A percentile compares a stretch with the other conserved stretches of the same genome.
These are phyloP conservation scores for Hylaea fasciaria DNA, from an alignment of 2,888 invertebrate species.

Conservation along the genomic window DNA sequence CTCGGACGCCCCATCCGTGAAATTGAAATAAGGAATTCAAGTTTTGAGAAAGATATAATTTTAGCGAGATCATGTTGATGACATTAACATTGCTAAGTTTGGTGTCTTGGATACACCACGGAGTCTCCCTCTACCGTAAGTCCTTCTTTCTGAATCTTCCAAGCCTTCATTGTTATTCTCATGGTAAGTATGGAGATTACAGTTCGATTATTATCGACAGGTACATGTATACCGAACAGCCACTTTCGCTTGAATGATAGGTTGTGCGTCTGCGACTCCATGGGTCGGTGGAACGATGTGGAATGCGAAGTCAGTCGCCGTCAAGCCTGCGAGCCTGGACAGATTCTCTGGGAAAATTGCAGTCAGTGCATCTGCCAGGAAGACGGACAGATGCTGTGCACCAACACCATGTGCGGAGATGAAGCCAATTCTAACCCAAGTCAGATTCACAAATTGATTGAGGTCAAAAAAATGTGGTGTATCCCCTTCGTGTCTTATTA, in stretches of 20 bases:
- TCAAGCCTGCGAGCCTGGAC: constrained; percentile 63
- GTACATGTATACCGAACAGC: constrained; percentile 69
- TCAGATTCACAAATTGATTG: constrained; percentile 16
- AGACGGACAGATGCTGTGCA: constrained; percentile 64
- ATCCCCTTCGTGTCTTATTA: constrained; percentile 70
- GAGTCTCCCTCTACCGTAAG: constrained; percentile 58
- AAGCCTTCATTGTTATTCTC: neutral
- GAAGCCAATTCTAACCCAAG: constrained; percentile 31
- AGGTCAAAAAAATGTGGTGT: constrained; percentile 52
- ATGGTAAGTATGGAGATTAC: constrained; percentile 18
- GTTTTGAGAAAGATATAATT: constrained; percentile 37
- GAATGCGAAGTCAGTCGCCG: constrained; percentile 59
- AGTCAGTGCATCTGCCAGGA: constrained; percentile 71
- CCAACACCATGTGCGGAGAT: constrained; percentile 56
- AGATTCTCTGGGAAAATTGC: constrained; percentile 69
- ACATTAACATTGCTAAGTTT: constrained; percentile 59
- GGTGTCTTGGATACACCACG: constrained; percentile 52
- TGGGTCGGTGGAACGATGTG: constrained; percentile 63
- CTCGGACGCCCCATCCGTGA: constrained; percentile 46
- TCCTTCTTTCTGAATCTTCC: constrained; percentile 26
- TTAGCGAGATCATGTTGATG: constrained; percentile 60
- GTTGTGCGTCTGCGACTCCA: constrained; percentile 64
- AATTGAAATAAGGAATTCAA: constrained; percentile 45
- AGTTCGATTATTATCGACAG: constrained; percentile 46
- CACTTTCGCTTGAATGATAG: constrained; percentile 64